Conservation (phyloP, 2,113 vertebrate genomes). For the Sinocyclocheilus anophthalmus region DNA sequence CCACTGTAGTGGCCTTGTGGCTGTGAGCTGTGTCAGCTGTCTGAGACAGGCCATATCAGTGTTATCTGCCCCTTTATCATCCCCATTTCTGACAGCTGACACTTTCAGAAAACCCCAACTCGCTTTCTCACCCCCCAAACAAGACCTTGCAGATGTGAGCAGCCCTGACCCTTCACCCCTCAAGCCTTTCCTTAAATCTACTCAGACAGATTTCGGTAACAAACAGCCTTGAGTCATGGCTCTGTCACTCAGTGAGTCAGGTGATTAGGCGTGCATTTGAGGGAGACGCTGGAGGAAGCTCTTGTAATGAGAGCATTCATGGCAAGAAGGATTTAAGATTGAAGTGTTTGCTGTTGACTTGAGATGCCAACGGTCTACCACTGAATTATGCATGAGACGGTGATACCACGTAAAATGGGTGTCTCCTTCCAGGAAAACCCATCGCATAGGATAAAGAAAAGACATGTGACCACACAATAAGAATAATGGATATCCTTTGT, state of each 20-base stretch:
- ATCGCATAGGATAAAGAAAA: neutral
- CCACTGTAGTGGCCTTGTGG: neutral
- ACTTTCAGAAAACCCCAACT: slow-evolving; percentile 17
- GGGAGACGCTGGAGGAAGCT: neutral
- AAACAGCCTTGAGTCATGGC: slow-evolving; percentile 19
- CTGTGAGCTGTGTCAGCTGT: slow-evolving; percentile 38
- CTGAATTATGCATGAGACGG: neutral
- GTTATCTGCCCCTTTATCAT: slow-evolving; percentile 44
- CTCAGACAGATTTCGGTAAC: slow-evolving; percentile 6
- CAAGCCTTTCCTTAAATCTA: slow-evolving; percentile 18
- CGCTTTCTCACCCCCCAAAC: slow-evolving; percentile 10
- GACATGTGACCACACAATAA: slow-evolving; percentile 39
- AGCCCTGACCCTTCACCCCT: slow-evolving; percentile 2
- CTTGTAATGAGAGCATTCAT: neutral
- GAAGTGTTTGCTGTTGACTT: neutral
- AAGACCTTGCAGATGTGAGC: slow-evolving; percentile 14
- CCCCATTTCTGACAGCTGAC: slow-evolving; percentile 28
- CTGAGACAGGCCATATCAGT: slow-evolving; percentile 47
- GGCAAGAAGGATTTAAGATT: neutral
- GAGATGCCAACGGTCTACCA: neutral
- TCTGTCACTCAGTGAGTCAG: slow-evolving; percentile 19
- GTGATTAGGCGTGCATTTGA: neutral
- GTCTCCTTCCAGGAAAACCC: slow-evolving; percentile 3
- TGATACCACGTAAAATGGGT: neutral
- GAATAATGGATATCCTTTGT: slow-evolving; percentile 56